phyloP scores from a whole-genome alignment of 2,113 vertebrate genomes.

The Mirounga angustirostris region DNA sequence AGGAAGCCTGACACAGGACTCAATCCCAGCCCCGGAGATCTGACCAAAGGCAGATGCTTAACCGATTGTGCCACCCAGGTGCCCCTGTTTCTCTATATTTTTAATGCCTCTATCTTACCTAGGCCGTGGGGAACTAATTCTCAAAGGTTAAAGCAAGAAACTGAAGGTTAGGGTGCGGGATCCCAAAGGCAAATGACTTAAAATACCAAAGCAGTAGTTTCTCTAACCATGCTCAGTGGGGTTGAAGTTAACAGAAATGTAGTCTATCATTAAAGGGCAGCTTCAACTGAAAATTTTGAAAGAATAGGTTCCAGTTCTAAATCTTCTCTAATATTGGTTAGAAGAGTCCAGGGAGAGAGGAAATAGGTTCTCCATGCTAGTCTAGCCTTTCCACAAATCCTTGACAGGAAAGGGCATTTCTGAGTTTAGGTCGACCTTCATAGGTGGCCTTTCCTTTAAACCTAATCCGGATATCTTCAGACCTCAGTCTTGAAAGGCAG shows the following conservation, averaged over 20 bases:
- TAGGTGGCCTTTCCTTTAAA: conserved; percentile 14
- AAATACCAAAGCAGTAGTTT: neutral
- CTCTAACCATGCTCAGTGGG: conserved; percentile 10
- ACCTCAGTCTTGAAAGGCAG: conserved; percentile 7
- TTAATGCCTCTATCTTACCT: neutral
- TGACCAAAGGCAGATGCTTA: too few relatives aligned
- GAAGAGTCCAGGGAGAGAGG: conserved; percentile 15
- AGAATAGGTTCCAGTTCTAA: conserved; percentile 15
- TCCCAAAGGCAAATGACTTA: conserved; percentile 48
- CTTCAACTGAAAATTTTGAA: conserved; percentile 44
- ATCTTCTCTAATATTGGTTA: conserved; percentile 48
- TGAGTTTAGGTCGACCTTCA: conserved; percentile 7
- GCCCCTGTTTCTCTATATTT: neutral
- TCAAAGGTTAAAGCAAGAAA: conserved; percentile 61
- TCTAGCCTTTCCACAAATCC: neutral
- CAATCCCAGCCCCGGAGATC: too few relatives aligned
- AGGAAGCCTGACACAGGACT: too few relatives aligned
- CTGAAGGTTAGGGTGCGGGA: neutral
- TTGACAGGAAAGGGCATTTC: conserved; percentile 1
- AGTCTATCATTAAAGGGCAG: neutral
- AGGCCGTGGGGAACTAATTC: conserved; percentile 2
- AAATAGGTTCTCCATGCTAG: neutral
- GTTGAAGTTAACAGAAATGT: conserved; percentile 38
- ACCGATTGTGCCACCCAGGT: too few relatives aligned
- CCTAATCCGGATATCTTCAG: conserved; percentile 5